A percentile compares a stretch with the other conserved stretches of the same genome.
Conservation (phyloP, 2,797 vertebrate species). For the Salmo trutta region DNA sequence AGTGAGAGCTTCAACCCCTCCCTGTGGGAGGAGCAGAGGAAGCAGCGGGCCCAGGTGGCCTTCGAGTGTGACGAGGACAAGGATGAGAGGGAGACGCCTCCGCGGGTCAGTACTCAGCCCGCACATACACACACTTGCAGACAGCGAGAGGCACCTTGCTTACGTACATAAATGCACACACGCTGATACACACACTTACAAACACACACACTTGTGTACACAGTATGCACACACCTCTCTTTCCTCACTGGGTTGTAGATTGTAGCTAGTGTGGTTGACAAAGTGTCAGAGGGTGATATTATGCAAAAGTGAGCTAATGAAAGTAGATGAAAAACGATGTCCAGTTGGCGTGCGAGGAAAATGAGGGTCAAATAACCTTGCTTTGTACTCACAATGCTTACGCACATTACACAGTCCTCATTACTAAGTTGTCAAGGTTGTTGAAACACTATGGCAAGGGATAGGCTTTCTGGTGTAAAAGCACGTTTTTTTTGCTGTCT, state of each 20-base stretch:
- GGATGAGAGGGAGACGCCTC: slow-evolving; percentile 90
- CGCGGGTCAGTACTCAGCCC: slow-evolving; percentile 78
- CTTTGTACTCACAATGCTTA: not conserved
- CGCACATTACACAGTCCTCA: not conserved
- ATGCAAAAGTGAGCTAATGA: not conserved
- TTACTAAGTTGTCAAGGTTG: not conserved
- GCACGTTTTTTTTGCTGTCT: not conserved
- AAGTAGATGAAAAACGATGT: not conserved
- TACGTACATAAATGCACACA: too few species aligned
- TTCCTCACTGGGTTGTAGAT: not conserved
- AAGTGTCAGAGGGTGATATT: not conserved
- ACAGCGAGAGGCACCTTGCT: not conserved
- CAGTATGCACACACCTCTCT: not conserved
- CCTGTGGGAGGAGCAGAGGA: slow-evolving; percentile 96
- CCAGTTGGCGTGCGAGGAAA: not conserved
- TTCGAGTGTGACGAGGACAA: slow-evolving; percentile 99
- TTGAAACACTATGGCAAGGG: not conserved
- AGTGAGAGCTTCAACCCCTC: slow-evolving; percentile 97
- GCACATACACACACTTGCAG: not conserved
- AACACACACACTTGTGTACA: not conserved
- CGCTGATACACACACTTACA: too few species aligned
- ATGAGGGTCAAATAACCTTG: not conserved
- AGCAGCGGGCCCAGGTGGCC: slow-evolving; percentile 95
- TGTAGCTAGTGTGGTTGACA: not conserved
- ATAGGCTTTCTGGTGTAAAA: not conserved